A percentile compares a stretch with the other conserved stretches of the same genome.
These are phyloP conservation scores for Phengaris alcon DNA, from an alignment of 2,888 invertebrate species.

Conservation along the genomic window DNA sequence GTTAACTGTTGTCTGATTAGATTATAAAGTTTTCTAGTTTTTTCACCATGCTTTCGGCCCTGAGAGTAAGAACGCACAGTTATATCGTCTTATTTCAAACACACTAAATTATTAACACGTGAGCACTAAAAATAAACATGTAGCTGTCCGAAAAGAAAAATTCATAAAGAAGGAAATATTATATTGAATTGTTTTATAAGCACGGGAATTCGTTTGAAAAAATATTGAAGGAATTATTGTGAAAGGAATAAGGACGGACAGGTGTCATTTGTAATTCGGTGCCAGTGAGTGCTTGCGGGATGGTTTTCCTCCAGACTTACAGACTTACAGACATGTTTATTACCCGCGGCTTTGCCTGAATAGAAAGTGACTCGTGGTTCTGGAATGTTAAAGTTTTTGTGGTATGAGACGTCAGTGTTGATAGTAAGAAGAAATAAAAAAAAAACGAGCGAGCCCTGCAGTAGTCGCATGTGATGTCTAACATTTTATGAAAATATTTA, in stretches of 20 bases:
- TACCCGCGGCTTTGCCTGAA: not conserved
- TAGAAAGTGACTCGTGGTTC: not conserved
- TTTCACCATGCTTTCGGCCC: no score
- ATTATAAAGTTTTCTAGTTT: no score
- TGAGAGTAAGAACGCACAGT: no score
- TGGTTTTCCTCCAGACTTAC: not conserved
- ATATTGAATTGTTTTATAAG: not conserved
- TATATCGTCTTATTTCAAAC: no score
- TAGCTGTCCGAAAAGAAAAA: not conserved
- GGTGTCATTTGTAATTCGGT: not conserved
- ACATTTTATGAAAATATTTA: no score
- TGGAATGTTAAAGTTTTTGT: not conserved
- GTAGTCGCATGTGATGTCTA: no score
- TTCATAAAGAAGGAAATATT: not conserved
- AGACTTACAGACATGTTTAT: not conserved
- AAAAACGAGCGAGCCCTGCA: no score
- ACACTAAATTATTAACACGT: not conserved
- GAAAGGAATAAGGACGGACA: not conserved
- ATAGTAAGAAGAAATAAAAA: not conserved
- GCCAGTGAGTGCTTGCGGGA: not conserved
- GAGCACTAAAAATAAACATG: not conserved
- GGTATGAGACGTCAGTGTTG: no score
- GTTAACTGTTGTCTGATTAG: no score
- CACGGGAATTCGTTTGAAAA: not conserved
- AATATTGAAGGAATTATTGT: not conserved